A percentile compares a stretch with the other conserved stretches of the same genome.
Evolutionary conservation across 2,888 invertebrate species (phyloP).

Genomic region (Lordiphosa fenestrarum): DNA sequence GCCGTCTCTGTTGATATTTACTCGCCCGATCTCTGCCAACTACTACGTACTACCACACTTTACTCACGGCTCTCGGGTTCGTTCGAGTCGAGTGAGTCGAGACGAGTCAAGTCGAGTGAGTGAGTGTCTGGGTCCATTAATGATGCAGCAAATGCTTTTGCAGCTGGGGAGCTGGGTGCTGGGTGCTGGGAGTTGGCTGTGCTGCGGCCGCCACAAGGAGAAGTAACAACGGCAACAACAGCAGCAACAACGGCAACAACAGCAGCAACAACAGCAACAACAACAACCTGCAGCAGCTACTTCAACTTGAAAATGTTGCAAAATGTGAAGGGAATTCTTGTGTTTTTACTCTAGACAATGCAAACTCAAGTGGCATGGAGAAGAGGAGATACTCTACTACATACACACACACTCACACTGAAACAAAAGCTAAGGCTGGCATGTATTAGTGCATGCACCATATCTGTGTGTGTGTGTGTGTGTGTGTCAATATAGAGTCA

Average conservation of each 20-base stretch:
- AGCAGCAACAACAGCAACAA: slow-evolving; percentile 14
- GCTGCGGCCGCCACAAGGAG: slow-evolving; percentile 29
- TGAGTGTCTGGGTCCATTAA: slow-evolving; percentile 33
- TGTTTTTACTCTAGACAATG: slow-evolving; percentile 16
- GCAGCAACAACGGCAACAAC: slow-evolving; percentile 14
- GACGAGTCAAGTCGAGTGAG: too few relatives aligned
- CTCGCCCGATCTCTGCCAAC: slow-evolving; percentile 8
- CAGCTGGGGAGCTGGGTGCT: slow-evolving; percentile 28
- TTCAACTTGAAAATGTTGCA: slow-evolving; percentile 26
- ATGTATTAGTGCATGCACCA: too few relatives aligned
- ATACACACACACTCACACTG: too few relatives aligned
- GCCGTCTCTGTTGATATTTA: slow-evolving; percentile 38
- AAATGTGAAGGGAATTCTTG: slow-evolving; percentile 26
- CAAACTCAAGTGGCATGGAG: neutral
- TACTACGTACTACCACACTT: too few relatives aligned
- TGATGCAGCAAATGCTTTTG: slow-evolving; percentile 46
- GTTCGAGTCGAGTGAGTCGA: too few relatives aligned
- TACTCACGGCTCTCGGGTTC: too few relatives aligned
- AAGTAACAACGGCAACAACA: slow-evolving; percentile 15
- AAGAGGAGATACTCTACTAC: too few relatives aligned
- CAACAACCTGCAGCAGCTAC: slow-evolving; percentile 28
- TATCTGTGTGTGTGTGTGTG: too few relatives aligned
- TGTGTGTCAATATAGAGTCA: too few relatives aligned
- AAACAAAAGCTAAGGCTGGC: too few relatives aligned
- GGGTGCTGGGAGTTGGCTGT: slow-evolving; percentile 18